Conservation (phyloP, 2,888 invertebrate genomes). For the Lochmaea crataegi region DNA sequence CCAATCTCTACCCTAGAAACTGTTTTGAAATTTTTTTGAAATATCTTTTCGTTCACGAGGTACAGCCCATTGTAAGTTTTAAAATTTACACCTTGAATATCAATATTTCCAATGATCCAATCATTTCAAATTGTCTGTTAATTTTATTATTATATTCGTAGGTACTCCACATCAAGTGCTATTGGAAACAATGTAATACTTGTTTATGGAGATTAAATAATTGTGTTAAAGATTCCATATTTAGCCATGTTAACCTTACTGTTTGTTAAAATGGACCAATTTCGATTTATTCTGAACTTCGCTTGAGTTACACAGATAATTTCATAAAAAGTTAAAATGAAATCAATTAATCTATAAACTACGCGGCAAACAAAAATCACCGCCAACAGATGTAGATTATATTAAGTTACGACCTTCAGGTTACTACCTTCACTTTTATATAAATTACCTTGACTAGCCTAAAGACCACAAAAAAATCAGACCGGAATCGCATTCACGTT, state of each 20-base stretch:
- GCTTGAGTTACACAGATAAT: not conserved
- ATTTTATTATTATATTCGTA: not conserved
- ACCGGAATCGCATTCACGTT: not conserved
- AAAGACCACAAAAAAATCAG: slow-evolving; percentile 1
- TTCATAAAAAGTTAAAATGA: not conserved
- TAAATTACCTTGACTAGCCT: slow-evolving; percentile 9
- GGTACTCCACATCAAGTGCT: slow-evolving; percentile 14
- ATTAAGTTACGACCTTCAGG: slow-evolving; percentile 4
- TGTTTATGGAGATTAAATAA: slow-evolving; percentile 4
- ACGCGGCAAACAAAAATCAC: not conserved
- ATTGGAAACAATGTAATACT: slow-evolving; percentile 7
- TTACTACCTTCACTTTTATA: slow-evolving; percentile 11
- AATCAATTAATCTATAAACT: not conserved
- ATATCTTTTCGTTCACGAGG: no score
- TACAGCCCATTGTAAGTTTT: no score
- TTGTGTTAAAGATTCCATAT: not conserved
- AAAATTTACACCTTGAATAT: no score
- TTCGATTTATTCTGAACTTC: not conserved
- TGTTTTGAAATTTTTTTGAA: no score
- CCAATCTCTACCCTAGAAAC: no score
- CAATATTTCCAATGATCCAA: not conserved
- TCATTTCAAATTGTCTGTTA: not conserved
- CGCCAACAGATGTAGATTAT: not conserved
- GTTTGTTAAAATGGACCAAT: not conserved
- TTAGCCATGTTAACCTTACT: not conserved